Evolutionary conservation across 2,888 invertebrate genomes (phyloP), one percentile per base, ranked within the genome.

Genomic region (Dexiosoma caninum): DNA sequence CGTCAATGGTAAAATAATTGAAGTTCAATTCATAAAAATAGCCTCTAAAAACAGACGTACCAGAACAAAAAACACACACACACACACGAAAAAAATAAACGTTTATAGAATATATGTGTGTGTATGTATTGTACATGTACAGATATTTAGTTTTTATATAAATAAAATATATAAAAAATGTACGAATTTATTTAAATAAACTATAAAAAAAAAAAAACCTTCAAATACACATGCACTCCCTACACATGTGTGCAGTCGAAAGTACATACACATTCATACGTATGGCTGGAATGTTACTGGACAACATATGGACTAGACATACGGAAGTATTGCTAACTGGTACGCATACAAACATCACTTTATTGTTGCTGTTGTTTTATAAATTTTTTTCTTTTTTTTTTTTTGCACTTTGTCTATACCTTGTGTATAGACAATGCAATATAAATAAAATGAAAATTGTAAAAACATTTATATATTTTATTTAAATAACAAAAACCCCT

Each of bases 271-370:
- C 10, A 59, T 42, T 67, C 1, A 16, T 60, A 53, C 27, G 12
- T 19, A 51, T 35, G n/a, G 44, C 35, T 27, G 49, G 67, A 53
- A 72, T 46, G 60, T 55, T 62, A 69, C 66, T 72, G 66, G 78
- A 53, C 71, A 69, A 46, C 53, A 62, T 78, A 44, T 67, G 72
- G 72, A 77, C 77, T 72, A 81, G 81, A 81, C 81, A 74, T 64
- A 69, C 81, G 81, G 81, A 77, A 72, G 72, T 77, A 77, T 72
- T 67, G 62, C 72, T 81, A 81, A 77, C 81, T 80, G 75, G 46
- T 76, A 80, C 80, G 80, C 80, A 80, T 64, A 81, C 81, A 77
- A 77, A 81, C 72, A 77, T 9, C 57, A 77, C 21, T 64, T 19
- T 40, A 69, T 55, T 70, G 44, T 76, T 60, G 32, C 16, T 21